A percentile compares a stretch with the other conserved stretches of the same genome.
These are phyloP conservation scores for Tachypleus tridentatus DNA, from an alignment of 1,140 invertebrate genomes.

Conservation along the genomic window DNA sequence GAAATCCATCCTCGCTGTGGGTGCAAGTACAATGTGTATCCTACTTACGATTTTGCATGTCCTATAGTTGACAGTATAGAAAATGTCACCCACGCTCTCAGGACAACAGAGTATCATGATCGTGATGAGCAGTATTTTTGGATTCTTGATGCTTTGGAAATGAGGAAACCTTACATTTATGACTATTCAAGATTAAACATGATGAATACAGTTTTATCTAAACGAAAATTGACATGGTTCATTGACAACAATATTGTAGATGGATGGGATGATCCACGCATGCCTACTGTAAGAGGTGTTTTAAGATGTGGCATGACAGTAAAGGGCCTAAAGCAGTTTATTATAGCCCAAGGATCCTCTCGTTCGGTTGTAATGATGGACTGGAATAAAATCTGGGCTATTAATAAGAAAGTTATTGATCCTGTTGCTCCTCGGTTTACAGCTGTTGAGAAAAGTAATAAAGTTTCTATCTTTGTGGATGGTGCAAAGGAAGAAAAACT, in stretches of 20 bases:
- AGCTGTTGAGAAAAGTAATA: conserved; percentile 52
- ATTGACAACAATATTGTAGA: conserved; percentile 85
- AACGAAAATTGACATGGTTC: conserved; percentile 95
- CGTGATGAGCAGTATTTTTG: conserved; percentile 96
- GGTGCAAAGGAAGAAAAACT: conserved; percentile 48
- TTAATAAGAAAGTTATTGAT: conserved; percentile 97
- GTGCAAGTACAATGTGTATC: conserved; percentile 94
- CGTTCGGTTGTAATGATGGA: conserved; percentile 97
- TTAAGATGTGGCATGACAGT: conserved; percentile 93
- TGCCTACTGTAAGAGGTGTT: conserved; percentile 95
- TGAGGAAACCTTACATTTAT: conserved; percentile 88
- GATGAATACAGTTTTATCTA: conserved; percentile 95
- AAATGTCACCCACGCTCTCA: conserved; percentile 89
- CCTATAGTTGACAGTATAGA: conserved; percentile 97
- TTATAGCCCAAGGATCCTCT: conserved; percentile 97
- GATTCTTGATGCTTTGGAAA: conserved; percentile 73
- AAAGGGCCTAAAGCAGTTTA: conserved; percentile 93
- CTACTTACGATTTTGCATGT: conserved; percentile 99
- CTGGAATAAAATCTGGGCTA: conserved; percentile 99
- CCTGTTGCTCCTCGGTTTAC: conserved; percentile 84
- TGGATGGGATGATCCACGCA: conserved; percentile 98
- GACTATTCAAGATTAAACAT: conserved; percentile 92
- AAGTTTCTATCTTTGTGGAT: conserved; percentile 57
- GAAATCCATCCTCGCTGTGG: conserved; percentile 88
- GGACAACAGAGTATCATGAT: conserved; percentile 98